These are phyloP conservation scores for Synchiropus splendidus DNA, from an alignment of 2,113 vertebrate genomes.

Conservation along the genomic window DNA sequence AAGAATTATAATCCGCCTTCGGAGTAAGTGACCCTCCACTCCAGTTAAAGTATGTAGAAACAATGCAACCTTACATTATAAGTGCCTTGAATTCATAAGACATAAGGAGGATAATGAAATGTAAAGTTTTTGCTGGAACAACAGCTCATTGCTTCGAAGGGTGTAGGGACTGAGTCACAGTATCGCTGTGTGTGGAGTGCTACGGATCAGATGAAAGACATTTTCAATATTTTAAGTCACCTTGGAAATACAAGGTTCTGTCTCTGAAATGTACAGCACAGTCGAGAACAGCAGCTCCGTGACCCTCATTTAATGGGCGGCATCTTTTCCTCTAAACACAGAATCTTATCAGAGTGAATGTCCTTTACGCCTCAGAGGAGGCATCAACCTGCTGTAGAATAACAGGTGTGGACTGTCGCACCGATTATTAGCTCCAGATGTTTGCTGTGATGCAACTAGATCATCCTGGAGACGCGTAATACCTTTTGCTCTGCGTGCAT, in stretches of 20 bases:
- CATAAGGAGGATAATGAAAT: no score
- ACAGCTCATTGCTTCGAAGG: no score
- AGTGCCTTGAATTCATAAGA: no score
- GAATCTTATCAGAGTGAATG: conserved; percentile 32
- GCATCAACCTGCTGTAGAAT: conserved; percentile 42
- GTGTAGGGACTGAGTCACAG: not conserved
- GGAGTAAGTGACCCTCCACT: no score
- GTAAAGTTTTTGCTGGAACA: no score
- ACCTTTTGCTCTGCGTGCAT: conserved; percentile 7
- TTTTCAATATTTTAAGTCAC: no score
- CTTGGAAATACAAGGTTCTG: no score
- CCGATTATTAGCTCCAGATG: conserved; percentile 55
- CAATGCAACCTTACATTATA: no score
- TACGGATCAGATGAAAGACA: no score
- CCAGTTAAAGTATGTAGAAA: no score
- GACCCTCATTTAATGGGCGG: conserved; percentile 32
- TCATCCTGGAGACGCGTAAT: conserved; percentile 8
- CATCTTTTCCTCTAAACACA: conserved; percentile 28
- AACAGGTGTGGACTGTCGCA: conserved; percentile 46
- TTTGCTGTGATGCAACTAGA: conserved; percentile 37
- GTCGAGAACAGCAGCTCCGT: conserved; percentile 18
- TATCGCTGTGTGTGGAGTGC: no score
- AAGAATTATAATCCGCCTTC: no score
- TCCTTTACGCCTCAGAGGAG: conserved; percentile 61
- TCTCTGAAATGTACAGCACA: conserved; percentile 8